phyloP scores from a whole-genome alignment of 2,888 invertebrate species.

The Melangyna quadrimaculata region DNA sequence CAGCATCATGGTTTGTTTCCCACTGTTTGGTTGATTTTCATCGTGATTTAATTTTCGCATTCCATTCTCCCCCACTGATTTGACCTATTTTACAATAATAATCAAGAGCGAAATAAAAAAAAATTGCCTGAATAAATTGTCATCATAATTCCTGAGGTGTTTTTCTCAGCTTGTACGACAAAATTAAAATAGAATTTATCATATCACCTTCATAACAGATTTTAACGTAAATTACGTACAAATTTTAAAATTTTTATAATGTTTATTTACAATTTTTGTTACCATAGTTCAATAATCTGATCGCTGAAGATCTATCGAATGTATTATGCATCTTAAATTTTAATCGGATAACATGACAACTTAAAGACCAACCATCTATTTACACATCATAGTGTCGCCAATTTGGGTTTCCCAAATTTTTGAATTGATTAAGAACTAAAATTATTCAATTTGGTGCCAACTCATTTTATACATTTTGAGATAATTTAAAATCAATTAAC shows the following conservation, averaged over 20 bases:
- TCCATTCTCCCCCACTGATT: slow-evolving; percentile 47
- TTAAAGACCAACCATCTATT: slow-evolving; percentile 19
- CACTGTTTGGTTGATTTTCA: slow-evolving; percentile 32
- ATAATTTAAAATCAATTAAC: background rate
- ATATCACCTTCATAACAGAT: background rate
- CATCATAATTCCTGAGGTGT: slow-evolving; percentile 10
- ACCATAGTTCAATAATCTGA: slow-evolving; percentile 50
- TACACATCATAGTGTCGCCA: background rate
- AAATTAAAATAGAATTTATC: background rate
- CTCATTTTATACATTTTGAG: slow-evolving; percentile 15
- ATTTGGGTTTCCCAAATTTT: background rate
- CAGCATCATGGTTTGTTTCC: slow-evolving; percentile 40
- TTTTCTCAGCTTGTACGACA: background rate
- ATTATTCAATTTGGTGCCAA: slow-evolving; percentile 32
- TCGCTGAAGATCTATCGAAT: background rate
- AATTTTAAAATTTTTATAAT: background rate
- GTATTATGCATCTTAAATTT: background rate
- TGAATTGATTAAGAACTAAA: slow-evolving; percentile 29
- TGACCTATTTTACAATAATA: slow-evolving; percentile 52
- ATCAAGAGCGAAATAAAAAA: background rate
- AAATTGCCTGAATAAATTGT: background rate
- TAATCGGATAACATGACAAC: slow-evolving; percentile 51
- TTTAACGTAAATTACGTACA: background rate
- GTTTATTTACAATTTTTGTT: background rate
- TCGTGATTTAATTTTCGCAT: slow-evolving; percentile 45